phyloP scores from a whole-genome alignment of 2,888 invertebrate species.

The Miltochrista miniata region DNA sequence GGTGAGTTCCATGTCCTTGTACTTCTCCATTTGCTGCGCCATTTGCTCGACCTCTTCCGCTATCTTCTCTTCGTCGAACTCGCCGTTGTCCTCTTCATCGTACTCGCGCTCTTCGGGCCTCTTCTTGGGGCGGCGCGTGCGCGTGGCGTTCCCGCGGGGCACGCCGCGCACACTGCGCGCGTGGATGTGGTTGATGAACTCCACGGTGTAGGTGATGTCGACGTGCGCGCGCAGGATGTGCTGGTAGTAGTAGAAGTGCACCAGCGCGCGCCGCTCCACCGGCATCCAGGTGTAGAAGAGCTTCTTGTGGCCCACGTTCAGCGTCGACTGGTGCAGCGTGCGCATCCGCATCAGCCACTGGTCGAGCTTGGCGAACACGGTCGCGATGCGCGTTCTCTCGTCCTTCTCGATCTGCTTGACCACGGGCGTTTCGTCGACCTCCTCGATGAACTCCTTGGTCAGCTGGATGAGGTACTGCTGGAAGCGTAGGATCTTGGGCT shows the following conservation, averaged over 20 bases:
- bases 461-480: background rate
- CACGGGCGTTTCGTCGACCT: background rate
- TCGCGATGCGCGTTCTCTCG: background rate
- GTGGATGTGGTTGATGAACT: background rate
- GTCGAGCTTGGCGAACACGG: background rate
- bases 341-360: background rate
- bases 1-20: too few relatives aligned
- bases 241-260: background rate
- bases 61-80: too few relatives aligned
- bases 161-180: too few relatives aligned
- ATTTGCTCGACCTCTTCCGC: too few relatives aligned
- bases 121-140: too few relatives aligned
- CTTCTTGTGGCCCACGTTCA: accelerated
- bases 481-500: slow-evolving; percentile 4
- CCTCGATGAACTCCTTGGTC: background rate
- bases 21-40: too few relatives aligned
- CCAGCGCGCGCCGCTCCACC: background rate
- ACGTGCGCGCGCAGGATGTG: background rate
- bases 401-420: background rate
- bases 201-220: slow-evolving; percentile 1
- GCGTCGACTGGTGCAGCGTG: background rate
- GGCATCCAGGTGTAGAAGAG: too few relatives aligned
- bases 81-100: too few relatives aligned
- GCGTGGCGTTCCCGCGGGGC: too few relatives aligned
- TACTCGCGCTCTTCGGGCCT: too few relatives aligned